phyloP scores from a whole-genome alignment of 2,888 invertebrate genomes.

The Scrobipalpa costella region DNA sequence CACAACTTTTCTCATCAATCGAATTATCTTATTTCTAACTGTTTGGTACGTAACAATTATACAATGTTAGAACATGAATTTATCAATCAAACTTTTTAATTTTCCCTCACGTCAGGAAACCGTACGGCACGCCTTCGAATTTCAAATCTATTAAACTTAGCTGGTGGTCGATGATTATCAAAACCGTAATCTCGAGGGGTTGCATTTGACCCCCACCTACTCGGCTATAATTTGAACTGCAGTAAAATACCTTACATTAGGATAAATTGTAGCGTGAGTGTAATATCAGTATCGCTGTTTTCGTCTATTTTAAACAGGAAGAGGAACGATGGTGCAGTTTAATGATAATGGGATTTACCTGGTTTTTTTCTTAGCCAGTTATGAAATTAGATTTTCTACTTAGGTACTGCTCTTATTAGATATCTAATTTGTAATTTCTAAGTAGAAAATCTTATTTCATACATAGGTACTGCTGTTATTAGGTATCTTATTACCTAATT shows the following conservation, averaged over 20 bases:
- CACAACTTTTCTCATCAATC: too few relatives aligned
- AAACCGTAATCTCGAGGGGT: slow-evolving; percentile 47
- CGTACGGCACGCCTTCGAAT: slow-evolving; percentile 15
- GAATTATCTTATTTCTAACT: too few relatives aligned
- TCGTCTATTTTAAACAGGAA: neutral
- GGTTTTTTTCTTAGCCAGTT: too few relatives aligned
- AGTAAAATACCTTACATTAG: slow-evolving; percentile 36
- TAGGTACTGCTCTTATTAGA: too few relatives aligned
- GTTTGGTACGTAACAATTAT: too few relatives aligned
- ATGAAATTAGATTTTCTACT: too few relatives aligned
- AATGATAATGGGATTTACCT: too few relatives aligned
- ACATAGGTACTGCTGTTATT: too few relatives aligned
- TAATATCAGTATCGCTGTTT: neutral
- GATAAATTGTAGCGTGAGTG: slow-evolving; percentile 27
- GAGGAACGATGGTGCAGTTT: neutral
- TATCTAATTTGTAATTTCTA: too few relatives aligned
- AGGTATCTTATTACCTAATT: too few relatives aligned
- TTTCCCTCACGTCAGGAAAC: neutral
- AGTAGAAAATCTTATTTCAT: too few relatives aligned
- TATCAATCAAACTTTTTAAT: neutral
- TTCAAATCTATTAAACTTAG: slow-evolving; percentile 14
- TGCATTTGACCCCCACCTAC: slow-evolving; percentile 37
- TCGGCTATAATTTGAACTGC: slow-evolving; percentile 41
- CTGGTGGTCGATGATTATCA: slow-evolving; percentile 47
- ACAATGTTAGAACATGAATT: neutral